Conservation (phyloP, 2,113 vertebrate species). For the Mustela nigripes region DNA sequence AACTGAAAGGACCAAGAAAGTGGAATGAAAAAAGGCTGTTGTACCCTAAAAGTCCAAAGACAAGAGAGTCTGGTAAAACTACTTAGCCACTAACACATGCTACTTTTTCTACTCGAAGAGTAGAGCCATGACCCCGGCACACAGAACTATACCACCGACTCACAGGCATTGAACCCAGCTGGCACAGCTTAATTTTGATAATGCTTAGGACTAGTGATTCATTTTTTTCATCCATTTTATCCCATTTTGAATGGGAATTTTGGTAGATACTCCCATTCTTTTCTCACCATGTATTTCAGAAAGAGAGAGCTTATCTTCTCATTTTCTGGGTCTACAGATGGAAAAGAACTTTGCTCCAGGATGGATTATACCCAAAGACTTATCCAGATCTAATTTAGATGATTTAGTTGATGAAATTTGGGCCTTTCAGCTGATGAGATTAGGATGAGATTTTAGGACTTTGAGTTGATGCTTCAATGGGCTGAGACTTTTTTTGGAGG, state of each 20-base stretch:
- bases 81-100: not conserved
- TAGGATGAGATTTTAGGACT: not conserved
- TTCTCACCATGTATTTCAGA: not conserved
- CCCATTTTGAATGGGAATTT: not conserved
- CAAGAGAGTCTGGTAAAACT: not conserved
- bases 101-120: not conserved
- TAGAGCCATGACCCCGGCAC: rapidly evolving
- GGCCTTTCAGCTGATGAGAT: not conserved
- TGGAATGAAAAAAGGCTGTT: not conserved
- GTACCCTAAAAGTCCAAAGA: not conserved
- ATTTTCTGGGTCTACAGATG: not conserved
- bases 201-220: not conserved
- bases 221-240: not conserved
- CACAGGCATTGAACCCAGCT: not conserved
- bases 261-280: not conserved
- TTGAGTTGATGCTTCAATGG: not conserved
- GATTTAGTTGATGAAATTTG: not conserved
- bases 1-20: not conserved
- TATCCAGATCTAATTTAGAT: not conserved
- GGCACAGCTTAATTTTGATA: not conserved
- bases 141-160: rapidly evolving
- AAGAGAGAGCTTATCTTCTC: not conserved
- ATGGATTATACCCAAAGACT: not conserved
- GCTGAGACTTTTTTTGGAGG: not conserved
- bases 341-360: not conserved